These are phyloP conservation scores for Panzeria rudis DNA, from an alignment of 2,888 invertebrate genomes.

Conservation along the genomic window DNA sequence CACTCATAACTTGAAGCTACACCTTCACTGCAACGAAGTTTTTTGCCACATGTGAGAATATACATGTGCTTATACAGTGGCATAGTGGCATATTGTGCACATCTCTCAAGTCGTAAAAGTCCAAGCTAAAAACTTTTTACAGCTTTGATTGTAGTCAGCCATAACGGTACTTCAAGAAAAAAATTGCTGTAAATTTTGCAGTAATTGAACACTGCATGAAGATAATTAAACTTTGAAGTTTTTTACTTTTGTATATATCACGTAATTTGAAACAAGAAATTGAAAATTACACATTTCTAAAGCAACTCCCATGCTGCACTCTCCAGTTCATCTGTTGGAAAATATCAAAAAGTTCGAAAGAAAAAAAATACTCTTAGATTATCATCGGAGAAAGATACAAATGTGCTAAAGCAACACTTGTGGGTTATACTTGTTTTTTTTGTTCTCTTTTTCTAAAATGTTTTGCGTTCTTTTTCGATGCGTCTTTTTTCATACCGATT, in stretches of 20 bases:
- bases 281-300: conserved; percentile 35
- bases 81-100: neutral
- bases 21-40: too few relatives aligned
- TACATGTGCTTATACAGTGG: neutral
- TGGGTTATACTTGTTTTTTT: conserved; percentile 34
- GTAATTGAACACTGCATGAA: conserved; percentile 37
- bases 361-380: neutral
- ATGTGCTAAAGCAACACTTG: conserved; percentile 44
- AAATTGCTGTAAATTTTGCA: neutral
- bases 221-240: conserved; percentile 31
- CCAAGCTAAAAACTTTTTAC: conserved; percentile 6
- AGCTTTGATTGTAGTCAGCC: conserved; percentile 7
- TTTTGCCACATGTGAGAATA: neutral
- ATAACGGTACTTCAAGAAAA: conserved; percentile 6
- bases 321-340: neutral
- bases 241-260: conserved; percentile 51
- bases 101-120: neutral
- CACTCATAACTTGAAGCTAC: too few relatives aligned
- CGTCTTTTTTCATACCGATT: neutral
- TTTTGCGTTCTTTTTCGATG: neutral
- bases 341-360: neutral
- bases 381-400: conserved; percentile 10
- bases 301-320: neutral
- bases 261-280: conserved; percentile 56
- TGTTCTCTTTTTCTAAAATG: neutral